Percentiles rank a stretch among this genome's conserved stretches.
Evolutionary conservation across 2,888 invertebrate species (phyloP).

Genomic region (Morinoia aosen): DNA sequence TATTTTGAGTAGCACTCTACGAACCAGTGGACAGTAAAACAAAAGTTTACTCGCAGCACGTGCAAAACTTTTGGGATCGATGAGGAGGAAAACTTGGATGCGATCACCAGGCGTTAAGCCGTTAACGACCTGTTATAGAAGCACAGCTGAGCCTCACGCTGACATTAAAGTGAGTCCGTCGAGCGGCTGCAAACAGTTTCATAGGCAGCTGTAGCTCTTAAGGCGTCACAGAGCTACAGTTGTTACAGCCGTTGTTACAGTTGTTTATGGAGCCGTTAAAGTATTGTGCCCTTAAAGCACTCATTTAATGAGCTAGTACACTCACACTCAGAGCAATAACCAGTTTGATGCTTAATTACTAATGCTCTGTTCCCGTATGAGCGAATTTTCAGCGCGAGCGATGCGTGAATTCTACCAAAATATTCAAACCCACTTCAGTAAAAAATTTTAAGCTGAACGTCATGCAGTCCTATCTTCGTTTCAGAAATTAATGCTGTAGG

Average conservation of each 20-base stretch:
- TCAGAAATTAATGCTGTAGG: not conserved
- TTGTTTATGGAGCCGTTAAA: slow-evolving; percentile 20
- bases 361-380: not conserved
- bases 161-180: not conserved
- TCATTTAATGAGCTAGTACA: not conserved
- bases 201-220: not conserved
- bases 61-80: not conserved
- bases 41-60: not conserved
- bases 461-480: not conserved
- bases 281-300: not conserved
- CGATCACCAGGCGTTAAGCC: not conserved
- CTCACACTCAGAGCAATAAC: not conserved
- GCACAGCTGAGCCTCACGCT: not conserved
- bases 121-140: not conserved
- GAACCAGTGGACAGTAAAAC: not conserved
- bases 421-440: not conserved
- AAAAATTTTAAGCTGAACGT: not conserved
- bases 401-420: not conserved
- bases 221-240: not conserved
- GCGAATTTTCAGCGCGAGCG: not conserved
- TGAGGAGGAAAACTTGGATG: not conserved
- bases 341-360: not conserved
- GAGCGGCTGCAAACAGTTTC: slow-evolving; percentile 13
- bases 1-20: not conserved
- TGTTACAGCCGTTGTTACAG: not conserved